Percentiles rank a stretch among this genome's conserved stretches.
These are phyloP conservation scores for Ruditapes philippinarum DNA, from an alignment of 1,140 invertebrate species.

Conservation along the genomic window DNA sequence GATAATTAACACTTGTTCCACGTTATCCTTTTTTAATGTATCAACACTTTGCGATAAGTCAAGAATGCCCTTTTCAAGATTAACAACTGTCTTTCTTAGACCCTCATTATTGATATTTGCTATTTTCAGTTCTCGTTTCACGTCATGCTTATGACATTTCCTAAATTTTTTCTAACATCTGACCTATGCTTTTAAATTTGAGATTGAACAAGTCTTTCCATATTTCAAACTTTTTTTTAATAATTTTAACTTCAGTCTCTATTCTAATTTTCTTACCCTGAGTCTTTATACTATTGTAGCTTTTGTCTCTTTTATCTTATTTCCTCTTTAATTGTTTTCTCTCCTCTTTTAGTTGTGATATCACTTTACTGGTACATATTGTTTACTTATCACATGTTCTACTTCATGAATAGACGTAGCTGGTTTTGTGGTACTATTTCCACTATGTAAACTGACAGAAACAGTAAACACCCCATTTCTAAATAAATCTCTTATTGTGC, in stretches of 20 bases:
- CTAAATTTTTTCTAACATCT: too few species aligned
- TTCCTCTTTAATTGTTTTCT: constrained; percentile 1
- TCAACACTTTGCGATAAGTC: not conserved
- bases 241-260: too few species aligned
- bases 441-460: not conserved
- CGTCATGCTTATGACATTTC: too few species aligned
- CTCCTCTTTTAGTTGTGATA: not conserved
- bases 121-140: constrained; percentile 14
- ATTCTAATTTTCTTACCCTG: too few species aligned
- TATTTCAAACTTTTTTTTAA: too few species aligned
- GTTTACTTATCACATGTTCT: not conserved
- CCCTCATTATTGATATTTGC: constrained; percentile 8
- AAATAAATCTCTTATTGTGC: not conserved
- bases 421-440: not conserved
- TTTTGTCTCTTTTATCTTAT: not conserved
- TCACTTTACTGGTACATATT: not conserved
- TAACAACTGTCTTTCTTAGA: not conserved
- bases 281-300: too few species aligned
- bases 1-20: constrained; percentile 15
- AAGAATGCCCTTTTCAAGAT: constrained; percentile 7
- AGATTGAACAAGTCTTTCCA: too few species aligned
- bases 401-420: not conserved
- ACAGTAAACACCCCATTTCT: not conserved
- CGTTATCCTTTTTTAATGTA: not conserved
- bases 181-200: not conserved